Conservation (phyloP, 2,888 invertebrate genomes). For the Rhimphoctona megacephalus region DNA sequence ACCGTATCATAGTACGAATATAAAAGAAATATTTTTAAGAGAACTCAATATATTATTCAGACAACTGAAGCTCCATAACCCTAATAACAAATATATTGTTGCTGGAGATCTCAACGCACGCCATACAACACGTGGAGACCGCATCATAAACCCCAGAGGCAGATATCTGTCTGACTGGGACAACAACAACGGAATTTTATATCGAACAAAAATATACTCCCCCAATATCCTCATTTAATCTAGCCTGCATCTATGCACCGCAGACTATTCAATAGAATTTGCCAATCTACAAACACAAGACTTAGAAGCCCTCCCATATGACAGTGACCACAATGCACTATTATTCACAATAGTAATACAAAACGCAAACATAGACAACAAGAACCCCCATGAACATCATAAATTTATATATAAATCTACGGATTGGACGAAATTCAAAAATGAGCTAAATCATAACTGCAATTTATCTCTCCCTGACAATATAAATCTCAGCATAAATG, state of each 20-base stretch:
- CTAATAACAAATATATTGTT: constrained; percentile 27
- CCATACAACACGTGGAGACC: constrained; percentile 7
- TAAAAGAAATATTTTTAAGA: constrained; percentile 22
- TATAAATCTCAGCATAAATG: not conserved
- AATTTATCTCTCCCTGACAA: not conserved
- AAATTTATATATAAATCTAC: constrained; percentile 23
- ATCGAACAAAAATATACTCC: not conserved
- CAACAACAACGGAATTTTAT: not conserved
- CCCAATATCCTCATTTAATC: constrained; percentile 7
- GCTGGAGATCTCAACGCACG: constrained; percentile 43
- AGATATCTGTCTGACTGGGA: constrained; percentile 40
- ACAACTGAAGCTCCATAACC: constrained; percentile 29
- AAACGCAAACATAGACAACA: not conserved
- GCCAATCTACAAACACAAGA: not conserved
- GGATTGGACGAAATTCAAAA: constrained; percentile 15
- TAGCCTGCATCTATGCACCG: constrained; percentile 35
- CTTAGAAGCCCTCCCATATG: constrained; percentile 20
- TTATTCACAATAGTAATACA: not conserved
- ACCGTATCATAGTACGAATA: not conserved
- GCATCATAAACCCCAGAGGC: constrained; percentile 19
- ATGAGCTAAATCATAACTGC: not conserved
- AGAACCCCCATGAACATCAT: not conserved
- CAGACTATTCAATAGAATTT: constrained; percentile 19
- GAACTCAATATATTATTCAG: constrained; percentile 14
- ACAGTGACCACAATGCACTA: constrained; percentile 51